Base-by-base conservation (phyloP, 2,888 invertebrate genomes). In the Parnassius glacialis region DNA sequence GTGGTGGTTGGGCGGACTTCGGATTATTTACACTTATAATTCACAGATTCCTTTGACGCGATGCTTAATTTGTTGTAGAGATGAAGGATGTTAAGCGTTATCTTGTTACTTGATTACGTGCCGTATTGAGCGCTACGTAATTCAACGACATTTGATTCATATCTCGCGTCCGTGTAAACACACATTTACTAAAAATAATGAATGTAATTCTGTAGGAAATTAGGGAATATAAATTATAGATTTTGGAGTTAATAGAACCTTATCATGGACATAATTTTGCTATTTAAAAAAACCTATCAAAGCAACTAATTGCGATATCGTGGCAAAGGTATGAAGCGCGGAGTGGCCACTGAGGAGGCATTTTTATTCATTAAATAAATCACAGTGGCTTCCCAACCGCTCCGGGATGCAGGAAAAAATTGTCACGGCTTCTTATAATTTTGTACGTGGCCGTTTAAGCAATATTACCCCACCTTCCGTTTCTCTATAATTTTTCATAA, bases 1-100 rank as follows among this genome's bases (percentile, higher is more conserved):
- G 79, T 80, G 83, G 81, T 78, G 87, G 90, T 81, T 90, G 92
- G 91, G 90, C 90, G 90, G 85, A 84, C 80, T 82, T 76, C 74
- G 82, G 88, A 88, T 90, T 91, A 91, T 90, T 91, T 90, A 91
- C 91, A 91, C 90, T 90, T 89, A 88, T 90, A 91, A 91, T 90
- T 88, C 90, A 84, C 81, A 81, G 85, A 84, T 84, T 78, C 81
- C 79, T 80, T 72, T 79, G 70, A 76, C 72, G 76, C 76, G 78
- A 79, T 74, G 78, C 76, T 83, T 85, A 85, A 88, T 87, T 87
- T 87, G 81, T 82, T 81, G 78, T 76, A 75, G 74, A 72, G 79
- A 78, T 78, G 78, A 68, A 69, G 73, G 73, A 55, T 80, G 76
- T 78, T 71, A 72, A 73, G 70, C 72, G 73, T 73, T 74, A 84